Conservation (phyloP, 2,113 vertebrate species). For the Hystrix brachyura region DNA sequence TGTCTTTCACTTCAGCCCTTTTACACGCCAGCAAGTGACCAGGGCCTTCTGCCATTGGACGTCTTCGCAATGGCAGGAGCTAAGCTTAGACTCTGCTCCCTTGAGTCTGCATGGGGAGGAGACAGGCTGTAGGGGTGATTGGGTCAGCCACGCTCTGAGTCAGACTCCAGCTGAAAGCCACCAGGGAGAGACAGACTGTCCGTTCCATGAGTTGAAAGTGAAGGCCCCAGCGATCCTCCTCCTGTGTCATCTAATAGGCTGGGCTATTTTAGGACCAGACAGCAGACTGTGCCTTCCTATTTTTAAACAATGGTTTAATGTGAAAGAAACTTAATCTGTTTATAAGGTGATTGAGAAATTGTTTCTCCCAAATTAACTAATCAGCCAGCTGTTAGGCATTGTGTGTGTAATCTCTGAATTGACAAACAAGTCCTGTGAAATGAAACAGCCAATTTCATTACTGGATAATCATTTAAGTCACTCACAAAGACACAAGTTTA, state of each 20-base stretch:
- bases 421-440: slow-evolving; percentile 26
- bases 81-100: background rate
- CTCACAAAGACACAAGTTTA: background rate
- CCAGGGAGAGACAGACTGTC: background rate
- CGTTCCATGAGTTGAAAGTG: background rate
- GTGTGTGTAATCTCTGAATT: background rate
- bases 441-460: background rate
- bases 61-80: background rate
- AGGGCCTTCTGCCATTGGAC: background rate
- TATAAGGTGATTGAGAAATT: background rate
- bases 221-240: background rate
- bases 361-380: background rate
- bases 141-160: background rate
- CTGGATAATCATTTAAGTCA: background rate
- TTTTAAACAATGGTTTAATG: slow-evolving; percentile 34
- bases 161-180: background rate
- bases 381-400: background rate
- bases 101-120: background rate
- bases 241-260: background rate
- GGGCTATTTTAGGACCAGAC: background rate
- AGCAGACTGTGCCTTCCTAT: background rate
- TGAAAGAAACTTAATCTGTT: slow-evolving; percentile 42
- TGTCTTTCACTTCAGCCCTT: background rate
- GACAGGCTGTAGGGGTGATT: background rate
- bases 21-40: background rate